phyloP scores from a whole-genome alignment of 2,888 invertebrate species.

The Xestobium rufovillosum region DNA sequence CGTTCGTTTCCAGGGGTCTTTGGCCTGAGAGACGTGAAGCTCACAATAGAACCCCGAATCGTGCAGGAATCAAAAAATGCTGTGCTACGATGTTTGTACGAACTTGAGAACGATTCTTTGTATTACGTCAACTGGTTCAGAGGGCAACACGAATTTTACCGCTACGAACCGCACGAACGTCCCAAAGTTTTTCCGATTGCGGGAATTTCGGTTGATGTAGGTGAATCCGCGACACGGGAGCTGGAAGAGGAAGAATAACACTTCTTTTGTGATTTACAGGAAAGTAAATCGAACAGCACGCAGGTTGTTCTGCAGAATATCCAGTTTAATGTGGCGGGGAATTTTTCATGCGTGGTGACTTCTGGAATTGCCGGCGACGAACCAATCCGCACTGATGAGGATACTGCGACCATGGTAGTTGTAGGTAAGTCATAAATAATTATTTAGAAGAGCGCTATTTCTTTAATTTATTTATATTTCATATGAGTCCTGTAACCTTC shows the following conservation, averaged over 20 bases:
- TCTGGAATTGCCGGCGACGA: slow-evolving; percentile 61
- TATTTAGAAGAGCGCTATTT: too few relatives aligned
- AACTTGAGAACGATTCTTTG: slow-evolving; percentile 62
- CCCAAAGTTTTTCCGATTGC: slow-evolving; percentile 66
- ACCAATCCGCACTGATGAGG: slow-evolving; percentile 60
- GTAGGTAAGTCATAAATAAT: slow-evolving; percentile 66
- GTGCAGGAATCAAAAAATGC: slow-evolving; percentile 63
- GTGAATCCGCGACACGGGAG: slow-evolving; percentile 43
- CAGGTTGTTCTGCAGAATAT: slow-evolving; percentile 65
- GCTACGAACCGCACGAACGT: slow-evolving; percentile 69
- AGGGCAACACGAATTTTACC: slow-evolving; percentile 75
- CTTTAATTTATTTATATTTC: too few relatives aligned
- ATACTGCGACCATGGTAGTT: slow-evolving; percentile 60
- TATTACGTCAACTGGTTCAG: slow-evolving; percentile 86
- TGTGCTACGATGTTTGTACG: slow-evolving; percentile 65
- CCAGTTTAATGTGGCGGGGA: slow-evolving; percentile 63
- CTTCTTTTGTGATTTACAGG: slow-evolving; percentile 49
- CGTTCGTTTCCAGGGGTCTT: neutral
- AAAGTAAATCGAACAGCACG: slow-evolving; percentile 62
- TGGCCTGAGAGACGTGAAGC: slow-evolving; percentile 57
- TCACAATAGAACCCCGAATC: slow-evolving; percentile 61
- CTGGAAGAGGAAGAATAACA: neutral
- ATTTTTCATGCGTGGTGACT: slow-evolving; percentile 74
- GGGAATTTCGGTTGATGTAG: slow-evolving; percentile 76
- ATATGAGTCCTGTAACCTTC: too few relatives aligned